Evolutionary conservation across 92 coral and sea anemone species (phyloP).

Genomic region (Zoanthus sansibaricus): DNA sequence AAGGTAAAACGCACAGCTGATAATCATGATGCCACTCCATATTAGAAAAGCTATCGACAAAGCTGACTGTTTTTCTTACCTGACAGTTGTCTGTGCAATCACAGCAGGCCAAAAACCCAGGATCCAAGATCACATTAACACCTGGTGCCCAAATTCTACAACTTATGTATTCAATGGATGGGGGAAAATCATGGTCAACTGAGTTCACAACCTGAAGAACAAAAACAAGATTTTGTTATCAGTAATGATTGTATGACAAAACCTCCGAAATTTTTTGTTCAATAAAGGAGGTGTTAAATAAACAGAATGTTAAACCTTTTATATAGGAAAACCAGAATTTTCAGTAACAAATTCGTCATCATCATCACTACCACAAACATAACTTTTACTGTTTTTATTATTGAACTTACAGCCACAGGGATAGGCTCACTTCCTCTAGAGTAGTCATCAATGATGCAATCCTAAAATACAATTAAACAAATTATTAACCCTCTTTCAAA

Average conservation of each 20-base stretch:
- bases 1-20: no score
- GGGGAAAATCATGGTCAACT: constrained; percentile 81
- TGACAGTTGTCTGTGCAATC: constrained; percentile 99
- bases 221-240: neutral
- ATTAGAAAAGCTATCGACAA: neutral
- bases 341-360: no score
- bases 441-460: constrained; percentile 74
- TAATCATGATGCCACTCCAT: no score
- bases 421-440: constrained; percentile 81
- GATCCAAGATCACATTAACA: constrained; percentile 80
- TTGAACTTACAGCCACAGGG: constrained; percentile 75
- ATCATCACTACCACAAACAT: no score
- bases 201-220: constrained; percentile 84
- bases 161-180: constrained; percentile 83
- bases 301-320: no score
- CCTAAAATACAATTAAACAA: constrained; percentile 56
- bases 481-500: neutral
- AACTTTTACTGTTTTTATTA: no score
- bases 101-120: constrained; percentile 96
- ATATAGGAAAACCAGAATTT: no score
- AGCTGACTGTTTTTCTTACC: constrained; percentile 49
- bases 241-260: no score
- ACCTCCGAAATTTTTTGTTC: neutral
- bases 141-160: constrained; percentile 84
- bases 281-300: no score